Evolutionary conservation across 2,797 vertebrate species (phyloP), one percentile per base, ranked within the genome.

Genomic region (Micropoecilia bifurca): DNA sequence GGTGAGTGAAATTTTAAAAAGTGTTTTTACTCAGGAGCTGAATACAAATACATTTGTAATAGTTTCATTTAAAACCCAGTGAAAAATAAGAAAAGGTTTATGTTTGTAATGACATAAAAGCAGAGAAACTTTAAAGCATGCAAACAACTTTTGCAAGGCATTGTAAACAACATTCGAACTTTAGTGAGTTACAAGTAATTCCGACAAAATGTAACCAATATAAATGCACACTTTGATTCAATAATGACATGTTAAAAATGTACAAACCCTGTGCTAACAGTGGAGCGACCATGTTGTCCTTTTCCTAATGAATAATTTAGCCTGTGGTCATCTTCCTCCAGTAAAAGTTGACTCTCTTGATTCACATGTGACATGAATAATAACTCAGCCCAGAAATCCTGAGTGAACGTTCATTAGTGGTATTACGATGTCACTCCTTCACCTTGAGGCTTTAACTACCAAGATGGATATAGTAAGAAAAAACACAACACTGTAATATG

Each of bases 341-440:
- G 45, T 74, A 61, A 76, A 69, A 78, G 33, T 78, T 28, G 18
- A 72, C 36, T 77, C 78, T 63, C 76, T 85, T 68, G 74, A 33
- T 25, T 30, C 46, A 50, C 41, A 61, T 41, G n/a, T 1, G 57
- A 73, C 79, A 53, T 84, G 82, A 83, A 85, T 83, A 77, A 33
- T 61, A 4, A 77, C 6, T 55, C 20, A 57, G 53, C 39, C 36
- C n/a, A 45, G 30, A 46, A 47, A 68, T 1, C 53, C 78, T 39
- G 73, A 6, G 39, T 80, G 61, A 53, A 20, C 71, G 36, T 50
- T 10, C 50, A 46, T 28, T 55, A 77, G 0, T 36, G 25, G 39
- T 2, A 14, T 22, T 20, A 50, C 9, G 66, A 59, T 33, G 77
- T 2, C 53, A 48, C 41, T 41, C 18, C 12, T 25, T 81, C 39